phyloP scores from a whole-genome alignment of 1,140 invertebrate species.

The Plectrocnemia conspersa region DNA sequence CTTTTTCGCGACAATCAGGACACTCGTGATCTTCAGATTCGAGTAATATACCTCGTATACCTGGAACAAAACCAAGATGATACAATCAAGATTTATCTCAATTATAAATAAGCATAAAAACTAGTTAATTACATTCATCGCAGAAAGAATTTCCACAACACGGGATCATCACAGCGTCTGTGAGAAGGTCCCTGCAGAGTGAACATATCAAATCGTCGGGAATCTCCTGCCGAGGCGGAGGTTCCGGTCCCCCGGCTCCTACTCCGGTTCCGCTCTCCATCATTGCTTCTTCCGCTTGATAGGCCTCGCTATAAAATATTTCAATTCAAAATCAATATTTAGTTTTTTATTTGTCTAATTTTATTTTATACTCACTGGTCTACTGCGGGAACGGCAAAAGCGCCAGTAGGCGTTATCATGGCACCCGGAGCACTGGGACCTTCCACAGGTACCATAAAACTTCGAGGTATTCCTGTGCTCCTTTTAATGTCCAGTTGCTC shows the following conservation, averaged over 20 bases:
- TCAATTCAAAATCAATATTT: background rate
- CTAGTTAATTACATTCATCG: constrained; percentile 82
- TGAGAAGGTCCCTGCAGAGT: constrained; percentile 88
- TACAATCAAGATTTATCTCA: no score
- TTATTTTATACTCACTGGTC: constrained; percentile 70
- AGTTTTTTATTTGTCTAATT: background rate
- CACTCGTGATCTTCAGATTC: constrained; percentile 94
- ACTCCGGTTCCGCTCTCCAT: constrained; percentile 45
- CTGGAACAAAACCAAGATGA: constrained; percentile 47
- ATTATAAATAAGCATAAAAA: constrained; percentile 4
- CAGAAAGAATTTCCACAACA: constrained; percentile 98
- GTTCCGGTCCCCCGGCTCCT: constrained; percentile 51
- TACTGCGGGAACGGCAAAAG: constrained; percentile 85
- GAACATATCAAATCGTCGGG: constrained; percentile 88
- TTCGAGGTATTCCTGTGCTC: constrained; percentile 95
- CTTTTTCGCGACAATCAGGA: constrained; percentile 87
- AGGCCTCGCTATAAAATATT: constrained; percentile 63
- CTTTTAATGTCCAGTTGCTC: constrained; percentile 79
- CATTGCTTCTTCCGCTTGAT: constrained; percentile 65
- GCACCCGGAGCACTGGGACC: constrained; percentile 85
- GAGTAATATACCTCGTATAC: constrained; percentile 78
- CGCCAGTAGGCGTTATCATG: constrained; percentile 88
- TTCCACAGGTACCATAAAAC: constrained; percentile 92
- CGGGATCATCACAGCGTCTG: constrained; percentile 93
- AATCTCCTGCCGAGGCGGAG: constrained; percentile 65